Conservation (phyloP, 2,797 vertebrate species). For the Chromobotia macracanthus region DNA sequence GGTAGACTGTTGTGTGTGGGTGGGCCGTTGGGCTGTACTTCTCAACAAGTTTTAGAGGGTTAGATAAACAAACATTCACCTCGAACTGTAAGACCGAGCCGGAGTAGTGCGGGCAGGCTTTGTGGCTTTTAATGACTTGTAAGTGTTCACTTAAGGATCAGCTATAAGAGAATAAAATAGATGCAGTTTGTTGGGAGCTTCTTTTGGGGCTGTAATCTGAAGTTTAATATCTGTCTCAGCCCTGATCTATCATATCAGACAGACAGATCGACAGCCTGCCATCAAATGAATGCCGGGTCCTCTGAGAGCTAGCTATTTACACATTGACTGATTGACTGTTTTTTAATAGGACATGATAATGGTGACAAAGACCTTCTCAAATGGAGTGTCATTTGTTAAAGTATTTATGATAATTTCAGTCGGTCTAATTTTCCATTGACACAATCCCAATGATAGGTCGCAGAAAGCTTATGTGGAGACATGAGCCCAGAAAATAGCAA, state of each 20-base stretch:
- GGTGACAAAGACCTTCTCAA: conserved; percentile 98
- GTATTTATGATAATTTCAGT: conserved; percentile 84
- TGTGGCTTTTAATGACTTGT: no score
- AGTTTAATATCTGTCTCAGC: no score
- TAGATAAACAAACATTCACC: conserved; percentile 29
- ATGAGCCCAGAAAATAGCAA: conserved; percentile 27
- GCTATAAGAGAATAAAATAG: conserved; percentile 63
- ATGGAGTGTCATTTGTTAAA: conserved; percentile 88
- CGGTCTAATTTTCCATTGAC: conserved; percentile 82
- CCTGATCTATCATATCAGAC: conserved; percentile 88
- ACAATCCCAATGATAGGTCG: conserved; percentile 73
- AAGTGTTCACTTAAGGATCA: conserved; percentile 65
- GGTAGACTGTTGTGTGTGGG: no score
- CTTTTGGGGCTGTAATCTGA: no score
- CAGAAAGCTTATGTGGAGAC: no score
- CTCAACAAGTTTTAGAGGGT: conserved; percentile 36
- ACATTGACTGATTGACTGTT: conserved; percentile 95
- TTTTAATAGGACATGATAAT: conserved; percentile 99
- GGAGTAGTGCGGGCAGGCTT: no score
- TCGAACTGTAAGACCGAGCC: background rate
- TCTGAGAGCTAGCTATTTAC: conserved; percentile 88
- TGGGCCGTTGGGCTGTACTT: no score
- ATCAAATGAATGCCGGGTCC: no score
- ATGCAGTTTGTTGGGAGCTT: conserved; percentile 60
- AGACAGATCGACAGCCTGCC: conserved; percentile 88